Evolutionary conservation across 2,888 invertebrate genomes (phyloP).

Genomic region (Litoditis marina): DNA sequence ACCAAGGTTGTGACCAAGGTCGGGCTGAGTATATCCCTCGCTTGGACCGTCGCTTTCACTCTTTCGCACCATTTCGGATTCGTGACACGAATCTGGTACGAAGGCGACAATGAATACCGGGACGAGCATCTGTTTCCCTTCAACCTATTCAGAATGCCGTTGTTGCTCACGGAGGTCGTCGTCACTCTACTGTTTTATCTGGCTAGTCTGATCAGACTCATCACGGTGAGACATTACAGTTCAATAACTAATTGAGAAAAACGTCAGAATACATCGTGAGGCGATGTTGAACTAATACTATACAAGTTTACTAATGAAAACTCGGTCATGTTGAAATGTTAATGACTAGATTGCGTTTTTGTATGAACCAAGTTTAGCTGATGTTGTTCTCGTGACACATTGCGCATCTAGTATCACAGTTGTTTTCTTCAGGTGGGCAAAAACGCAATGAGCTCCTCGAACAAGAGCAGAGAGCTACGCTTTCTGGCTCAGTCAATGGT

Average conservation of each 20-base stretch:
- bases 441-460: neutral
- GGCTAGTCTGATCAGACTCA: too few species aligned
- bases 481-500: slow-evolving; percentile 1
- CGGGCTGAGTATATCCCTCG: neutral
- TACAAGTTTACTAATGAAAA: too few species aligned
- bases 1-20: neutral
- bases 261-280: too few species aligned
- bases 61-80: slow-evolving; percentile 8
- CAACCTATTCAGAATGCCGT: neutral
- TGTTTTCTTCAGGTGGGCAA: slow-evolving; percentile 4
- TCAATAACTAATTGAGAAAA: too few species aligned
- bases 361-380: too few species aligned
- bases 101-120: slow-evolving; percentile 5
- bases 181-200: slow-evolving; percentile 1
- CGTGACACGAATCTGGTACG: slow-evolving; percentile 8
- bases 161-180: slow-evolving; percentile 1
- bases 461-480: neutral
- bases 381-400: too few species aligned
- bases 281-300: too few species aligned
- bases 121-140: slow-evolving; percentile 7
- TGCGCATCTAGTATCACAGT: too few species aligned
- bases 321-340: too few species aligned
- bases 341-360: too few species aligned
- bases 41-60: neutral
- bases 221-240: too few species aligned